Conservation (phyloP, 2,888 invertebrate genomes). For the Capitulum mitella region DNA sequence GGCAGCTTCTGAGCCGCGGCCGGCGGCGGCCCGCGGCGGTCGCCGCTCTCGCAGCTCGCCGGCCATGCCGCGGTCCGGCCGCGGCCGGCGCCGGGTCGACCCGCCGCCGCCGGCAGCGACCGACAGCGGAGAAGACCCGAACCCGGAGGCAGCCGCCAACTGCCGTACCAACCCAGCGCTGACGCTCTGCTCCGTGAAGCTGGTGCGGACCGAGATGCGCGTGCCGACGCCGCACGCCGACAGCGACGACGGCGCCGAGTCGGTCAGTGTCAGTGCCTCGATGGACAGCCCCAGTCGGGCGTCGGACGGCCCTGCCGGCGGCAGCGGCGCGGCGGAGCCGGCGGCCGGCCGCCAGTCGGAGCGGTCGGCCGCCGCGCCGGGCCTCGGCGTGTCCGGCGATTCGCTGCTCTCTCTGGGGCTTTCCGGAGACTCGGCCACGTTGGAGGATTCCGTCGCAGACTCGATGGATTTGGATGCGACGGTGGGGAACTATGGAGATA, state of each 20-base stretch:
- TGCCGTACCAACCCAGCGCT: neutral
- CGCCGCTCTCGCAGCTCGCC: neutral
- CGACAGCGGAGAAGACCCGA: neutral
- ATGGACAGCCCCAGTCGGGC: neutral
- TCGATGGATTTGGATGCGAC: neutral
- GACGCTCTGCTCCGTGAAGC: neutral
- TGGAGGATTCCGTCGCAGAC: neutral
- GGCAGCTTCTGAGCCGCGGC: neutral
- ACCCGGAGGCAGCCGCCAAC: too few relatives aligned
- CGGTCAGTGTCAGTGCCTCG: neutral
- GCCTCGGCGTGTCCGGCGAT: too few relatives aligned
- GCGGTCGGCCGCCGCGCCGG: too few relatives aligned
- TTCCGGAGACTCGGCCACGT: neutral
- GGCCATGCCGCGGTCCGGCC: neutral
- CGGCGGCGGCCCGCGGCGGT: neutral
- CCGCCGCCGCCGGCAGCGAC: neutral
- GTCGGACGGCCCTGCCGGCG: neutral
- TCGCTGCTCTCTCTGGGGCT: too few relatives aligned
- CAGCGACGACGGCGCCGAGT: neutral
- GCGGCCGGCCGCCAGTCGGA: neutral
- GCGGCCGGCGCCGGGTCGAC: neutral
- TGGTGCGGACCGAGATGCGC: neutral
- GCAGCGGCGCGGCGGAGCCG: neutral
- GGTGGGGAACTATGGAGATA: too few relatives aligned
- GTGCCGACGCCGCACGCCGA: neutral